phyloP scores from a whole-genome alignment of 2,888 invertebrate species.

The Ormia ochracea region DNA sequence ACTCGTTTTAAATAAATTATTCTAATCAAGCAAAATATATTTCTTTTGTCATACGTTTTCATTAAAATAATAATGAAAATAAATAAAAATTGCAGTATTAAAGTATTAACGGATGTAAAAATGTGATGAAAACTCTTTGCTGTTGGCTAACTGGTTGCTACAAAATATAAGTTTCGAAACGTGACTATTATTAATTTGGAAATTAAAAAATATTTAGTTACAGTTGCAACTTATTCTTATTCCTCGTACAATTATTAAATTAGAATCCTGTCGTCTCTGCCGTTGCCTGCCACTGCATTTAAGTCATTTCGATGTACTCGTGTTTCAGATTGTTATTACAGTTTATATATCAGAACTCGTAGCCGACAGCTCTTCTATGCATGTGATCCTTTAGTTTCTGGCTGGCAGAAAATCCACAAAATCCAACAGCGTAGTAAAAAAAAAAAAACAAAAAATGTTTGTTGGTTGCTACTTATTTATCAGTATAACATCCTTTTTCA shows the following conservation, averaged over 20 bases:
- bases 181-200: slow-evolving; percentile 55
- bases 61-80: not conserved
- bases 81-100: not conserved
- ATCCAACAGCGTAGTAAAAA: not conserved
- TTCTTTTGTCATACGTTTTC: not conserved
- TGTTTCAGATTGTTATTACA: not conserved
- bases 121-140: not conserved
- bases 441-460: not conserved
- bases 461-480: slow-evolving; percentile 17
- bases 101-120: not conserved
- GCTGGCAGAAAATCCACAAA: slow-evolving; percentile 29
- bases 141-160: not conserved
- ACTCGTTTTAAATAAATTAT: not conserved
- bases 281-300: not conserved
- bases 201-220: slow-evolving; percentile 29
- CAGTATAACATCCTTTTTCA: slow-evolving; percentile 22
- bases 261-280: slow-evolving; percentile 3
- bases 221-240: not conserved
- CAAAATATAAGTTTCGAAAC: not conserved
- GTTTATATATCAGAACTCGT: slow-evolving; percentile 22
- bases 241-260: slow-evolving; percentile 9
- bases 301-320: slow-evolving; percentile 12
- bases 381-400: slow-evolving; percentile 12
- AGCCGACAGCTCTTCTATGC: slow-evolving; percentile 1
- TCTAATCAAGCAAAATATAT: not conserved